phyloP scores from a whole-genome alignment of 2,888 invertebrate genomes.

The Podabrus alpinus region DNA sequence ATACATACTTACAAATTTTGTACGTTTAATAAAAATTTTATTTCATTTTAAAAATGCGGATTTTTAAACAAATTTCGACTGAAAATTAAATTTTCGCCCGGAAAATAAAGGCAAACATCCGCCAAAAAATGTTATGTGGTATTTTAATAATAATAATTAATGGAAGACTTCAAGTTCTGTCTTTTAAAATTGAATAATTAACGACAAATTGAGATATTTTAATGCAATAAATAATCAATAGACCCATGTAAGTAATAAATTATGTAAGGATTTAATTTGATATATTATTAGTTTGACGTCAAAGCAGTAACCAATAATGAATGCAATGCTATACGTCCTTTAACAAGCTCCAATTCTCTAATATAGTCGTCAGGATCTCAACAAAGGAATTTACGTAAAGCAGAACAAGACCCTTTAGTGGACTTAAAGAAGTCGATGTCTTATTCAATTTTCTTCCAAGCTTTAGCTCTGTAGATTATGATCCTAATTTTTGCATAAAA shows the following conservation, averaged over 20 bases:
- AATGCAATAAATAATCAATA: neutral
- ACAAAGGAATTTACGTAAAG: constrained; percentile 3
- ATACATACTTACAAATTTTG: neutral
- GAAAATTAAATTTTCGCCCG: neutral
- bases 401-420: neutral
- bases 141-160: neutral
- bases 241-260: neutral
- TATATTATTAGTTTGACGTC: constrained; percentile 3
- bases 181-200: neutral
- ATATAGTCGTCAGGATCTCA: neutral
- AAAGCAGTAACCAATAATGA: constrained; percentile 3
- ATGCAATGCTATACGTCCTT: neutral
- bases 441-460: neutral
- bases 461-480: neutral
- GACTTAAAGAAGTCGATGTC: neutral
- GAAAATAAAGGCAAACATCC: neutral
- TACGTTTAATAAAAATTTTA: neutral
- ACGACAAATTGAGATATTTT: neutral
- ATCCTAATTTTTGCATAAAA: neutral
- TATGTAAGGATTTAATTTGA: neutral
- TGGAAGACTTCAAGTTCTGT: neutral
- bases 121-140: neutral
- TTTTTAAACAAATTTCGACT: neutral
- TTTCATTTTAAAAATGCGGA: neutral
- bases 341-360: neutral